Base-by-base conservation (phyloP, 2,888 invertebrate genomes). In the Galeruca laticollis region DNA sequence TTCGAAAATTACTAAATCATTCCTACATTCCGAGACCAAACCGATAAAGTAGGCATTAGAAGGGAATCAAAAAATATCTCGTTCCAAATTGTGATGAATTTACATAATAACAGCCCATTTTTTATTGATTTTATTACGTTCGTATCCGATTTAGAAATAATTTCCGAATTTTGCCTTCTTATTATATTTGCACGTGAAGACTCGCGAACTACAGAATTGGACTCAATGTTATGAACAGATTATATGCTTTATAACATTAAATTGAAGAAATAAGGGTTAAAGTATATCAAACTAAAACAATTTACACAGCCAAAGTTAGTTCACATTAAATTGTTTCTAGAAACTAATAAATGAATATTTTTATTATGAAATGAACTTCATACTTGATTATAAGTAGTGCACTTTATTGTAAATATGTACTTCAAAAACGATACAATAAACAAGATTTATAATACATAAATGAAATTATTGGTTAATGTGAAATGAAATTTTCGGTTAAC, bases 1-100 rank as follows among this genome's bases (percentile, higher is more conserved):
- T 66, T 51, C 66, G 59, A 66, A 66, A 66, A 66, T 66, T 66
- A 66, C 66, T 51, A 60, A 66, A 66, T 66, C 66, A 66, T 66
- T 57, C 66, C 43, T 15, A 26, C 60, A 60, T 57, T 43, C 66
- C 49, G 47, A 51, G 66, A 37, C 59, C 43, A 15, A 59, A 60
- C 35, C 26, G 56, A 57, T 43, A 37, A 66, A 59, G 47, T 21
- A 18, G 66, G 26, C 66, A 57, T 57, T 57, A 57, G 56, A 57
- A 15, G 56, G 5, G 15, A 57, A 33, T 35, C 31, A 57, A 57
- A 57, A 35, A 33, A 57, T 35, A 31, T 57, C 56, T 31, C 35
- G 33, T 33, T 52, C 52, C 11, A 56, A 59, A 66, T 59, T 66
- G 57, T 59, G 66, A 49, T 51, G 59, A 49, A 66, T 66, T 66